A percentile compares a stretch with the other conserved stretches of the same genome.
These are phyloP conservation scores for Thripadectes ignobilis DNA, from an alignment of 2,797 vertebrate genomes.

Conservation along the genomic window DNA sequence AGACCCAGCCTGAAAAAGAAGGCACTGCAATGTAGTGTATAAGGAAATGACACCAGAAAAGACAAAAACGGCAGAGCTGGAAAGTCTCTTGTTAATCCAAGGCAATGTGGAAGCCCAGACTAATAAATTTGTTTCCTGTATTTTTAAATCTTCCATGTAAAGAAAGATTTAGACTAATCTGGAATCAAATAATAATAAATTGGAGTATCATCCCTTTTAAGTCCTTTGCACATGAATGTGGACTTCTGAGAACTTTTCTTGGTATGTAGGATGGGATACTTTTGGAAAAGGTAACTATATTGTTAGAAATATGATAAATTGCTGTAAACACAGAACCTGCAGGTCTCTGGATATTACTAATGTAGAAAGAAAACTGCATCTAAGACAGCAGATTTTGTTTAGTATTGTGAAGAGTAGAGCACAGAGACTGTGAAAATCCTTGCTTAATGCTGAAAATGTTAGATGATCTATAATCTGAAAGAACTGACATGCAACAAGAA, in stretches of 20 bases:
- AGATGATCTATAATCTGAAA: background rate
- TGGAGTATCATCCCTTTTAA: background rate
- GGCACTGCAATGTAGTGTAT: background rate
- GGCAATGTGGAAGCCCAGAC: background rate
- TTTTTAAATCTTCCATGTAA: slow-evolving; percentile 39
- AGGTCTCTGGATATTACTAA: background rate
- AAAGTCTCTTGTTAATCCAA: slow-evolving; percentile 55
- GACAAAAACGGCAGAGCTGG: slow-evolving; percentile 17
- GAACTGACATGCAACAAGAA: background rate
- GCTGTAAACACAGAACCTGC: background rate
- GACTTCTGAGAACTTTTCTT: slow-evolving; percentile 31
- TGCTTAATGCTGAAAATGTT: background rate
- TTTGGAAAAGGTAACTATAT: background rate
- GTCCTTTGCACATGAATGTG: background rate
- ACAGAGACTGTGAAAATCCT: background rate
- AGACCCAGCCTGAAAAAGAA: background rate
- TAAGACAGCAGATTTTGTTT: slow-evolving; percentile 19
- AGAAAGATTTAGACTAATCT: slow-evolving; percentile 32
- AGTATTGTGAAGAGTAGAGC: background rate
- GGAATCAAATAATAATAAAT: slow-evolving; percentile 28
- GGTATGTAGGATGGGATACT: background rate
- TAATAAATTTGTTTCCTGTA: slow-evolving; percentile 17
- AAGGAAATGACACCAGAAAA: slow-evolving; percentile 40
- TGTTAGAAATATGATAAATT: slow-evolving; percentile 18
- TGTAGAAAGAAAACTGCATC: background rate